Base-by-base conservation (phyloP, 53 echinoderm and acorn worm genomes). In the Patiria pectinifera region DNA sequence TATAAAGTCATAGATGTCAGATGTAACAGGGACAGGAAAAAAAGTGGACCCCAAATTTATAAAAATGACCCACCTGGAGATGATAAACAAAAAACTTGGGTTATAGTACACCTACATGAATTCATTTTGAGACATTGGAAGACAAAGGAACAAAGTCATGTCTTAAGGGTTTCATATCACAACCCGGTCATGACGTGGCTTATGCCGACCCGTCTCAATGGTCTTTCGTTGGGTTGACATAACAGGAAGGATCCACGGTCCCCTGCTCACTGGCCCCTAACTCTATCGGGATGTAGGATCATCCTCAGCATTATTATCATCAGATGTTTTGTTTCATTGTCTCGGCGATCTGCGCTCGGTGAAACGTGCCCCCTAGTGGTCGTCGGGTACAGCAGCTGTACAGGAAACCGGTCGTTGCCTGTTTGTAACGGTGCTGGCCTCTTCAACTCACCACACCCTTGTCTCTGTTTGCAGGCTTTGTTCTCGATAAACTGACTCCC, bases 191-290 rank as follows among this genome's bases (percentile, higher is more conserved):
- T 53, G 53, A 53, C 53, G 53, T 53, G 8, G 53, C 53, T 53
- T 6, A 8, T 8, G 8, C 53, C 53, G 53, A 8, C 53, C 8
- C 53, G 53, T 53, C 53, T 53, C 8, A 53, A 53, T 53, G 53
- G 53, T 53, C 53, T 53, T 53, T 53, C 80, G 22, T 43, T 48
- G 74, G n/a, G 22, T n/a, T 47, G 48, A 79, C 45, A 79, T 79
- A 79, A 79, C 80, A 79, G 80, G 80, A 79, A 79, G 80, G 80
- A 79, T 79, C 80, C 80, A 46, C 80, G 80, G 45, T 79, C 80
- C 48, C 48, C 16, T 79, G 24, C 45, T 25, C 18, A 47, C 80
- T 19, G 45, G 45, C 10, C 43, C 80, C 80, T 18, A 53, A 16
- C 48, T 46, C 47, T 25, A 6, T 45, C 45, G 47, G 80, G 80